phyloP scores from a whole-genome alignment of 1,140 invertebrate species.

The Philotrypesis tridentata region DNA sequence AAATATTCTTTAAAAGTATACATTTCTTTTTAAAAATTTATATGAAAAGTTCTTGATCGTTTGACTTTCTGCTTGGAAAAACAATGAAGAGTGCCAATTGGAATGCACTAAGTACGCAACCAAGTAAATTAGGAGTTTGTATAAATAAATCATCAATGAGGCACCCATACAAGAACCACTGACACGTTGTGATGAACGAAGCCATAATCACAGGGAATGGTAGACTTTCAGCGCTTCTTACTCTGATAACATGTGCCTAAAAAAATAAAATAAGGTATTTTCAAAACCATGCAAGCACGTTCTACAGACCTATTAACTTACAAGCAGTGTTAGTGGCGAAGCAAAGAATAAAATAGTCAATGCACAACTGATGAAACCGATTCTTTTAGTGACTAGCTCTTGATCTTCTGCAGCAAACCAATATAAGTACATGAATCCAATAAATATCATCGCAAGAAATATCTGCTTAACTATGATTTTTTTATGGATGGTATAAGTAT shows the following conservation, averaged over 20 bases:
- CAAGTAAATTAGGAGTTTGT: slow-evolving; percentile 83
- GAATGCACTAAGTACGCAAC: slow-evolving; percentile 78
- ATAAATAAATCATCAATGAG: slow-evolving; percentile 83
- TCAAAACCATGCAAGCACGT: too few relatives aligned
- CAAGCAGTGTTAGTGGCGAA: slow-evolving; percentile 83
- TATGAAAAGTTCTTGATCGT: slow-evolving; percentile 59
- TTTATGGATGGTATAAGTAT: slow-evolving; percentile 78
- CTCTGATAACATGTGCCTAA: slow-evolving; percentile 81
- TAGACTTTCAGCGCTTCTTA: slow-evolving; percentile 84
- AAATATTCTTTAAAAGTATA: slow-evolving; percentile 31
- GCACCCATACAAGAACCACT: slow-evolving; percentile 85
- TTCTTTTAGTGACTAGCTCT: slow-evolving; percentile 58
- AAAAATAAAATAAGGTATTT: slow-evolving; percentile 50
- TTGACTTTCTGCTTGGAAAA: slow-evolving; percentile 75
- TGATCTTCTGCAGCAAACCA: slow-evolving; percentile 66
- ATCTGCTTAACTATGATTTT: slow-evolving; percentile 73
- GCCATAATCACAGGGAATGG: slow-evolving; percentile 86
- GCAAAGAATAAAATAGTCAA: slow-evolving; percentile 86
- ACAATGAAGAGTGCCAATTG: slow-evolving; percentile 83
- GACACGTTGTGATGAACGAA: slow-evolving; percentile 82
- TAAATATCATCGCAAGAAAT: slow-evolving; percentile 63
- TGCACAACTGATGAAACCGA: slow-evolving; percentile 81
- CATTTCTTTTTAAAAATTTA: slow-evolving; percentile 46
- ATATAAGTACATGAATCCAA: slow-evolving; percentile 71
- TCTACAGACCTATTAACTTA: slow-evolving; percentile 70